phyloP scores from a whole-genome alignment of 2,888 invertebrate genomes.

The Agrilus mali region DNA sequence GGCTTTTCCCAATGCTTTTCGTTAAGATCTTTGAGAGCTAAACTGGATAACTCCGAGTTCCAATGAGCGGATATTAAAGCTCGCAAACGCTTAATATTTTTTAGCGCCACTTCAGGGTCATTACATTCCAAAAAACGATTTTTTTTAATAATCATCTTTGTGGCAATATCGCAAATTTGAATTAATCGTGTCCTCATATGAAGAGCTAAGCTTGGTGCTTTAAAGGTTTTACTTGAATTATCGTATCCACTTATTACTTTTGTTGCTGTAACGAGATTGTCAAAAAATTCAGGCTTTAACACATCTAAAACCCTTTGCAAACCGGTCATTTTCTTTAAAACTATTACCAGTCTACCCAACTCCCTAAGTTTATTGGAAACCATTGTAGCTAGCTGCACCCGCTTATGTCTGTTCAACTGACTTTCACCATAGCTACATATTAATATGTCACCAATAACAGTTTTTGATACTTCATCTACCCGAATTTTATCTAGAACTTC shows the following conservation, averaged over 20 bases:
- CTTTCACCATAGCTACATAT: conserved; percentile 9
- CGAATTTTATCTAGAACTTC: conserved; percentile 11
- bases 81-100: conserved; percentile 7
- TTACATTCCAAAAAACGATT: conserved; percentile 3
- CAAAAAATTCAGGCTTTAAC: too few relatives aligned
- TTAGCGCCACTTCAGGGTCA: conserved; percentile 6
- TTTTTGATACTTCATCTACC: conserved; percentile 8
- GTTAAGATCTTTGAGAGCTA: conserved; percentile 8
- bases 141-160: conserved; percentile 11
- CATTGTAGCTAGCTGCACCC: conserved; percentile 9
- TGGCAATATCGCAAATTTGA: conserved; percentile 13
- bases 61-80: conserved; percentile 6
- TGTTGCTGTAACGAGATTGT: conserved; percentile 9
- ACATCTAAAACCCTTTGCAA: conserved; percentile 7
- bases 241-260: conserved; percentile 12
- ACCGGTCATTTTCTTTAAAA: conserved; percentile 6
- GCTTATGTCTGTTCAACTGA: conserved; percentile 8
- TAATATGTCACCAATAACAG: conserved; percentile 9
- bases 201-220: conserved; percentile 12
- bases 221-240: conserved; percentile 8
- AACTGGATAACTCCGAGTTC: conserved; percentile 8
- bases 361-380: conserved; percentile 16
- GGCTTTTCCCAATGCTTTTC: conserved; percentile 8
- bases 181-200: conserved; percentile 14
- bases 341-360: conserved; percentile 8